Conservation (phyloP, 2,888 invertebrate species). For the Thecocarcelia acutangulata region DNA sequence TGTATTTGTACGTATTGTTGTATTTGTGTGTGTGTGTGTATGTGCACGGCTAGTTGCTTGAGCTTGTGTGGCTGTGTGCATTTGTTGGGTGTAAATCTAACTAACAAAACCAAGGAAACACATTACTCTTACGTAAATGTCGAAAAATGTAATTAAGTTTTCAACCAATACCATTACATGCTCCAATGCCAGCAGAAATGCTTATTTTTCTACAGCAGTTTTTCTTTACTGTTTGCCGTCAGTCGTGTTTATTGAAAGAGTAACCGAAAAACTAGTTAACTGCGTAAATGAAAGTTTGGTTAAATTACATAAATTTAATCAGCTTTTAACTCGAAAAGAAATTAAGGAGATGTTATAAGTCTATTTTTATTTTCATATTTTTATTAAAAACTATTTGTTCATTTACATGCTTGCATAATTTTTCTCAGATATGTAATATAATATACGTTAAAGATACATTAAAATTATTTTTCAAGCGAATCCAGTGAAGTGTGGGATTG, state of each 20-base stretch:
- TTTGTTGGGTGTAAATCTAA: slow-evolving; percentile 64
- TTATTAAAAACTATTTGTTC: neutral
- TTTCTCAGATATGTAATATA: too few relatives aligned
- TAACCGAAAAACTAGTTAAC: slow-evolving; percentile 7
- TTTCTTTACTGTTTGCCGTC: slow-evolving; percentile 15
- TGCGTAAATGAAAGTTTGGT: slow-evolving; percentile 7
- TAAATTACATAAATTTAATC: slow-evolving; percentile 5
- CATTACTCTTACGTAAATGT: slow-evolving; percentile 70
- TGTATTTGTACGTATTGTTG: neutral
- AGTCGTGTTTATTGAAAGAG: slow-evolving; percentile 21
- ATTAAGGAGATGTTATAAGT: neutral
- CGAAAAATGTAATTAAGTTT: slow-evolving; percentile 71
- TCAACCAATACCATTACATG: slow-evolving; percentile 70
- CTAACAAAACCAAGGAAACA: slow-evolving; percentile 69
- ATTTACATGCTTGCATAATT: too few relatives aligned
- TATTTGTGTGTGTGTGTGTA: neutral
- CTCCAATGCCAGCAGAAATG: slow-evolving; percentile 63
- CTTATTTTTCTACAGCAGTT: slow-evolving; percentile 53
- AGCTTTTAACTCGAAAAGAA: neutral
- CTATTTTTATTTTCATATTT: slow-evolving; percentile 5
- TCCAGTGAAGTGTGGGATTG: too few relatives aligned
- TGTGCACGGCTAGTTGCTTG: neutral
- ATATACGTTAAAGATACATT: too few relatives aligned
- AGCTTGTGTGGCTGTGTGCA: slow-evolving; percentile 9
- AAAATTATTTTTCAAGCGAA: too few relatives aligned